Evolutionary conservation across 2,888 invertebrate genomes (phyloP), one percentile per base, ranked within the genome.

Genomic region (Lycophotia porphyrea): DNA sequence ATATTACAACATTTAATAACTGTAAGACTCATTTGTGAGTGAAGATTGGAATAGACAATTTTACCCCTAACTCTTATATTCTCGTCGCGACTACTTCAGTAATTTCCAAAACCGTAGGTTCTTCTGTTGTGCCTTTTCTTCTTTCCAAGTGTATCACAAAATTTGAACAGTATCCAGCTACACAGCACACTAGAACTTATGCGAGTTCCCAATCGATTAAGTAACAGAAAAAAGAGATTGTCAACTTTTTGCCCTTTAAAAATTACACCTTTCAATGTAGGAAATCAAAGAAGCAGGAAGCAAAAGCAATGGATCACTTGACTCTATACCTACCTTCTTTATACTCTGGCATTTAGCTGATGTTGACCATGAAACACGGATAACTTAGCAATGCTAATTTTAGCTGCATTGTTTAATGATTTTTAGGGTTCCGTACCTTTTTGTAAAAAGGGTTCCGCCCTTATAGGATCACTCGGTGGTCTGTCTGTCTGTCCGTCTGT

Each of bases 361-460:
- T 81, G 91, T 90, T 93, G 93, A 86, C 95, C 95, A 87, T 95
- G 95, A 95, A 90, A 86, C 84, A 81, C 87, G 89, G 88, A 93
- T 90, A 91, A 93, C 92, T 93, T 91, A 91, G 89, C 88, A 88
- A 91, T 92, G 91, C 89, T 91, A 91, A 93, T 91, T 90, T 84
- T 78, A 84, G 72, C 76, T 72, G 73, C 77, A 82, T 86, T 85
- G 84, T 84, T 81, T 61, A 71, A 63, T 76, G 63, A 72, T 79
- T 82, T 81, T 86, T 76, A 75, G n/a, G n/a, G n/a, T n/a, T n/a
- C n/a, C n/a, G n/a, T n/a, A n/a, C n/a, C n/a, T n/a, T n/a, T n/a
- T n/a, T n/a, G n/a, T n/a, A n/a, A n/a, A n/a, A n/a, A n/a, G n/a
- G n/a, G n/a, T n/a, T n/a, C n/a, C n/a, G n/a, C n/a, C n/a, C n/a